Base-by-base conservation (phyloP, 2,113 vertebrate species). In the Ivindomyrus marchei region DNA sequence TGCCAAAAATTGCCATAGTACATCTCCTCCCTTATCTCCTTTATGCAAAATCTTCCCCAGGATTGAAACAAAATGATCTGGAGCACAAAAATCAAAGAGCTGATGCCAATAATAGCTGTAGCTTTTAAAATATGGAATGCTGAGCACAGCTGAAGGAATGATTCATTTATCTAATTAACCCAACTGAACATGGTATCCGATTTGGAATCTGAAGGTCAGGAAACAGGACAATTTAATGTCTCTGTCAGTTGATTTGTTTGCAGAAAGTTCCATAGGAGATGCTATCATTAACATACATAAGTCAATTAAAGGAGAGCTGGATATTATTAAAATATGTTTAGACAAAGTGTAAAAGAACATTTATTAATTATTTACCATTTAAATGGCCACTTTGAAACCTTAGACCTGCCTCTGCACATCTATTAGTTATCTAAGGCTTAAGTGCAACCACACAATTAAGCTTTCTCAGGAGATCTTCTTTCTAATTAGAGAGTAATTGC, bases 401-500 rank as follows among this genome's bases (percentile, higher is more conserved):
- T 17, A 47, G 85, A 53, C 50, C 85, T 87, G n/a, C 11, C 50
- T 87, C 50, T 21, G 49, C 15, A 39, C 50, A 87, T 87, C 27
- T 87, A 87, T 87, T 87, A 87, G 85, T 53, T 36, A 87, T 53
- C 47, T 52, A 52, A 39, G 31, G 47, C 85, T 36, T 52, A 87
- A 87, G 50, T 87, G 85, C 85, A 87, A 39, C 31, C 50, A 15
- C 49, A 53, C 85, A n/a, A 87, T 53, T 87, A 87, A 87, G 85
- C 50, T 87, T 87, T 56, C 85, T 36, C 50, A 17, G 47, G 85
- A 87, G 49, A 21, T 87, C 31, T 83, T 83, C 83, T 46, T 46
- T 53, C 85, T 87, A 87, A 53, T 87, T 53, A 87, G 85, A 17
- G 47, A 56, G n/a, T 87, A 87, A 87, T 87, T 87, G 49, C 85